Base-by-base conservation (phyloP, 2,888 invertebrate species). In the Cataglyphis cursor region DNA sequence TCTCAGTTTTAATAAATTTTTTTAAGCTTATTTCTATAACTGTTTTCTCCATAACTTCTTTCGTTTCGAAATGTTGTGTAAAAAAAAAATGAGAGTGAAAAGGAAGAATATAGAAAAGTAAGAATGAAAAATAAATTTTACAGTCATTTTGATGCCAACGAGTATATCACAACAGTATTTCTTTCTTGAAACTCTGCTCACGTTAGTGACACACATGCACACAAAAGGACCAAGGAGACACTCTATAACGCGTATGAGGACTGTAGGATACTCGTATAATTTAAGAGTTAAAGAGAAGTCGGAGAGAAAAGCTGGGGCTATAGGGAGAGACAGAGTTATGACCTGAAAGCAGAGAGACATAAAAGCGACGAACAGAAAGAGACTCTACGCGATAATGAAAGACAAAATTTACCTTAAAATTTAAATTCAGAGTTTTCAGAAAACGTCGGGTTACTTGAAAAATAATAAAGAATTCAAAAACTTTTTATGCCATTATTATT, bases 281-380 rank as follows among this genome's bases (percentile, higher is more conserved):
- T 82, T 66, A 82, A 82, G 78, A 82, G 82, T 78, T 78, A 57
- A 76, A 82, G 82, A 59, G 80, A 82, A 82, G 78, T 76, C 57
- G 59, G 59, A 65, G 78, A 78, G 76, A 65, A 82, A 44, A 78
- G 82, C 80, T 68, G 44, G 61, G 31, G 15, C 44, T 66, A 66
- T 41, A 80, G 61, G n/a, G 51, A 68, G 24, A 41, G 38, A 80
- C 10, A 61, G 21, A 78, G 12, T 61, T 66, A 82, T 51, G 48
- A 57, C 24, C 66, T 78, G 51, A 82, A 82, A 78, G 48, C 61
- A 48, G 51, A 31, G 44, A 18, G 48, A 44, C 35, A 66, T 44
- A 59, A 78, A 66, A 82, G 66, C 18, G 51, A 80, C 48, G n/a
- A 57, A 35, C n/a, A 61, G 21, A 64, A 57, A 57, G 57, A 31